Percentiles rank a stretch among this genome's conserved stretches.
These are phyloP conservation scores for Coenonympha glycerion DNA, from an alignment of 2,888 invertebrate species.

Conservation along the genomic window DNA sequence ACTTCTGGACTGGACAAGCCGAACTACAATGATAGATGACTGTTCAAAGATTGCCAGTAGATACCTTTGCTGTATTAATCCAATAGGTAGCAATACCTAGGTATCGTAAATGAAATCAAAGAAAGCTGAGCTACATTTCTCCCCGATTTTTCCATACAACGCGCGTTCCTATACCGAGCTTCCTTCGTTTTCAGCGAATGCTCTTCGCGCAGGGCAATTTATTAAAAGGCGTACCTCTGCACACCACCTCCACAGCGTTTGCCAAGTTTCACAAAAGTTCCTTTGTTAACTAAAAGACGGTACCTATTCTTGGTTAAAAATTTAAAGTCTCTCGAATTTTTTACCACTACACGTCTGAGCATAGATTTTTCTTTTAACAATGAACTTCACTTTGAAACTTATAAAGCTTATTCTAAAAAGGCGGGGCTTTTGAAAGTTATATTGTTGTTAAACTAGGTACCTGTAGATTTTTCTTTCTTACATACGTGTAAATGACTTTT, in stretches of 20 bases:
- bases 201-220: conserved; percentile 5
- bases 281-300: conserved; percentile 12
- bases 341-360: conserved; percentile 3
- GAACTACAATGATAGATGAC: no score
- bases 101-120: no score
- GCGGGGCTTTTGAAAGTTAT: neutral
- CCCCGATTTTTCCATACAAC: no score
- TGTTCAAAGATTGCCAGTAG: no score
- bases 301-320: conserved; percentile 4
- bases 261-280: conserved; percentile 12
- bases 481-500: no score
- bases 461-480: no score
- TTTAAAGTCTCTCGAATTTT: conserved; percentile 8
- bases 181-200: neutral
- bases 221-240: conserved; percentile 3
- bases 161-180: no score
- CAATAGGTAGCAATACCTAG: no score
- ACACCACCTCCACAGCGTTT: neutral
- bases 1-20: no score
- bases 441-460: conserved; percentile 1
- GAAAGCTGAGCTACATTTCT: no score
- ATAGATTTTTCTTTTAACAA: conserved; percentile 11
- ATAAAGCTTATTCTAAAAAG: conserved; percentile 6
- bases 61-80: no score
- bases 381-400: conserved; percentile 10